Evolutionary conservation across 2,797 vertebrate species (phyloP).

Genomic region (Epinephelus malabaricus): DNA sequence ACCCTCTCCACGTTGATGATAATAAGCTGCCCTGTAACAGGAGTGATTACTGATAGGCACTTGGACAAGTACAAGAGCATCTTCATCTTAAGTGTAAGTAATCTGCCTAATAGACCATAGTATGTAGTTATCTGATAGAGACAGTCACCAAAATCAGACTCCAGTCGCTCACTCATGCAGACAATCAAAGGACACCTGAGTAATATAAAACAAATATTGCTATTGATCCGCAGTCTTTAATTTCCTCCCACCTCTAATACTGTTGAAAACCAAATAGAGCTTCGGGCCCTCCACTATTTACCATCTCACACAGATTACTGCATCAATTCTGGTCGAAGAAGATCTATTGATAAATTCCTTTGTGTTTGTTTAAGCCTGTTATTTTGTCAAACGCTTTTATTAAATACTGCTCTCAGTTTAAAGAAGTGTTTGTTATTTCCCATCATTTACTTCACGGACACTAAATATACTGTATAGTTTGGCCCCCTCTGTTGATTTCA

Average conservation of each 20-base stretch:
- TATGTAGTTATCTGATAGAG: conserved; percentile 76
- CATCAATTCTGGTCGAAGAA: conserved; percentile 68
- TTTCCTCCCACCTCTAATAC: conserved; percentile 78
- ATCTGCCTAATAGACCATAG: conserved; percentile 72
- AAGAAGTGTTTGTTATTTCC: conserved; percentile 51
- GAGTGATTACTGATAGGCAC: conserved; percentile 69
- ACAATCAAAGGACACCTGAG: conserved; percentile 80
- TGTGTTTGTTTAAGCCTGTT: conserved; percentile 66
- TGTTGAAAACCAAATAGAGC: conserved; percentile 72
- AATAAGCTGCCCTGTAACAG: conserved; percentile 62
- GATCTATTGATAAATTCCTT: conserved; percentile 74
- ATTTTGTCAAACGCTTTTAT: conserved; percentile 63
- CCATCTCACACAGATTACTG: conserved; percentile 70
- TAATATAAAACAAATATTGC: conserved; percentile 83
- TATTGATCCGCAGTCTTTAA: conserved; percentile 81
- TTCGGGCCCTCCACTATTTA: conserved; percentile 66
- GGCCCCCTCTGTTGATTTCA: conserved; percentile 12
- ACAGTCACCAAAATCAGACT: conserved; percentile 73
- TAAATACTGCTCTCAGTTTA: conserved; percentile 59
- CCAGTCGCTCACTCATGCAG: conserved; percentile 68
- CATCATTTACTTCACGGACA: conserved; percentile 39
- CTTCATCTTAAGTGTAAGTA: conserved; percentile 75
- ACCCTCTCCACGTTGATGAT: conserved; percentile 54
- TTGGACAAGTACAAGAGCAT: conserved; percentile 65
- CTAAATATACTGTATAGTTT: conserved; percentile 26